Conservation (phyloP, 2,888 invertebrate species). For the Chrysomela aeneicollis region DNA sequence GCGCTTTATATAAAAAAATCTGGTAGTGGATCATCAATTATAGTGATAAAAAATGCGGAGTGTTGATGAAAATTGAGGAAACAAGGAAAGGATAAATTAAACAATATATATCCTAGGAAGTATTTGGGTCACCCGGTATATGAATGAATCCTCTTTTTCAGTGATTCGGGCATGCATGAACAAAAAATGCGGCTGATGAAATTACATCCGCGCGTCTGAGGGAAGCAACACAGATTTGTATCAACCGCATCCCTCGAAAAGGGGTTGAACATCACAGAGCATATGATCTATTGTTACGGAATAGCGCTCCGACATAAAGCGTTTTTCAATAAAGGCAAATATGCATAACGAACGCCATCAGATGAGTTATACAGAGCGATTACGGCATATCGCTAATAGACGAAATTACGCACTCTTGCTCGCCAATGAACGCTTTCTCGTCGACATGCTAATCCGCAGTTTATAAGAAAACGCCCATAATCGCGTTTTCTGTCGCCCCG, state of each 20-base stretch:
- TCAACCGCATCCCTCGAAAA: background rate
- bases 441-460: background rate
- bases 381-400: background rate
- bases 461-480: background rate
- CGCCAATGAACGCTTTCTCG: background rate
- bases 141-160: too few relatives aligned
- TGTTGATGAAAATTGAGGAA: too few relatives aligned
- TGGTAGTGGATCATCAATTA: too few relatives aligned
- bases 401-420: background rate
- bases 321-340: slow-evolving; percentile 3
- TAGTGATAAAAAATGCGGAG: too few relatives aligned
- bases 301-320: slow-evolving; percentile 5
- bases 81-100: too few relatives aligned
- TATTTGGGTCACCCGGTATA: too few relatives aligned
- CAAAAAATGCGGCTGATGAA: background rate
- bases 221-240: background rate
- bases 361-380: background rate
- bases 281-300: slow-evolving; percentile 4
- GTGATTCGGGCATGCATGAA: background rate
- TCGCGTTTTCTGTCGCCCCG: background rate
- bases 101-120: too few relatives aligned
- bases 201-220: background rate
- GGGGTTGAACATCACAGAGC: slow-evolving; percentile 5
- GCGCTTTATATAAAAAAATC: too few relatives aligned
- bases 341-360: background rate